Conservation (phyloP, 1,140 invertebrate genomes). For the Drosophila teissieri region DNA sequence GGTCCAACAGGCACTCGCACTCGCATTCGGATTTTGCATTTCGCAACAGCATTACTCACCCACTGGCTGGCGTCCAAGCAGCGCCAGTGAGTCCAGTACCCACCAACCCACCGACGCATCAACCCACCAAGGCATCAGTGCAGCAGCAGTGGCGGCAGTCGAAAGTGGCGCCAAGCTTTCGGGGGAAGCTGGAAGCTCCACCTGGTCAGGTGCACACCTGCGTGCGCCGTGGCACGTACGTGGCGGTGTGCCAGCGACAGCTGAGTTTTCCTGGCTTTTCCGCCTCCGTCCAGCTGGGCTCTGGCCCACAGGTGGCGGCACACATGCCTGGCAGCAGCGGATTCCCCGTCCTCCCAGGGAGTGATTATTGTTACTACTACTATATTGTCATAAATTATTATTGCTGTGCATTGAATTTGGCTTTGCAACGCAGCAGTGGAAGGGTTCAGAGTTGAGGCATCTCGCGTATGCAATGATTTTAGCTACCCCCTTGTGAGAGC, state of each 20-base stretch:
- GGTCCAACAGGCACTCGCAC: neutral
- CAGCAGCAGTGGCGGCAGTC: neutral
- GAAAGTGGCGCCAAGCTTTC: constrained; percentile 29
- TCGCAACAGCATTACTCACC: constrained; percentile 24
- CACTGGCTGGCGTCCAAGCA: neutral
- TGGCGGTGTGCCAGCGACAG: constrained; percentile 5
- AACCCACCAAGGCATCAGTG: too few species aligned
- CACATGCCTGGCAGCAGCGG: neutral
- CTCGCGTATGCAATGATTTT: too few species aligned
- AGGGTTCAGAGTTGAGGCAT: too few species aligned
- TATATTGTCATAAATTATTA: too few species aligned
- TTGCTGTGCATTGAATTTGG: too few species aligned
- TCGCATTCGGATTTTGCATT: constrained; percentile 1
- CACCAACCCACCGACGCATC: too few species aligned
- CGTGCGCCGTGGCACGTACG: constrained; percentile 16
- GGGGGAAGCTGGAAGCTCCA: neutral
- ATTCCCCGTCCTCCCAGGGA: neutral
- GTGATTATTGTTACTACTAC: too few species aligned
- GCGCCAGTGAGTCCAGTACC: too few species aligned
- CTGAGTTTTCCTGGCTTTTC: constrained; percentile 10
- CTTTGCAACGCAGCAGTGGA: too few species aligned
- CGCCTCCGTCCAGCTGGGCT: neutral
- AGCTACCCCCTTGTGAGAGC: neutral
- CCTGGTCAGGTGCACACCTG: neutral
- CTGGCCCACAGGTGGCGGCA: constrained; percentile 8